Evolutionary conservation across 30 jellyfish, hydroid and myxozoan genomes (phyloP).

Genomic region (Aurelia sp.): DNA sequence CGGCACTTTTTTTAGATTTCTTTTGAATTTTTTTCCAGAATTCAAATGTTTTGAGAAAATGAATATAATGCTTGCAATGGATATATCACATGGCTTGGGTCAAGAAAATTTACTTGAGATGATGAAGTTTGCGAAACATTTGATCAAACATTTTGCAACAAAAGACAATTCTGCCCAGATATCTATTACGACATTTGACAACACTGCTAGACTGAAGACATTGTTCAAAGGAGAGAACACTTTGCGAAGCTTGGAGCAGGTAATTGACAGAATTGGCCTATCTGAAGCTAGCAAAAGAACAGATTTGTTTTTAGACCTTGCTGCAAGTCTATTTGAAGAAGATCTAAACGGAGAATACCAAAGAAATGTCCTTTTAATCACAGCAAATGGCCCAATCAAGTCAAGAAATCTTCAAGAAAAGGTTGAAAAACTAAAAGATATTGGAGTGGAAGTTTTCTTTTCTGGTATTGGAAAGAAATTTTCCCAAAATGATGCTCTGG

Average conservation of each 20-base stretch:
- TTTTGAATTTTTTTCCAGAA: constrained; percentile 13
- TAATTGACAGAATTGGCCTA: neutral
- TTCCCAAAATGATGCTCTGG: constrained; percentile 13
- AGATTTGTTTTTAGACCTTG: constrained; percentile 51
- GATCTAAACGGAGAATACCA: neutral
- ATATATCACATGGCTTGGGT: constrained; percentile 25
- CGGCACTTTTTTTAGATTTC: neutral
- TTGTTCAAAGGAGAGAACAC: constrained; percentile 13
- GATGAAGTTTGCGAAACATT: constrained; percentile 17
- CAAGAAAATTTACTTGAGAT: neutral
- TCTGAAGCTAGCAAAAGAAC: constrained; percentile 25
- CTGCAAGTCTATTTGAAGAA: constrained; percentile 19
- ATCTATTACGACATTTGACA: constrained; percentile 40
- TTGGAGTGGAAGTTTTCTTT: constrained; percentile 51
- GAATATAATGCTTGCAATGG: constrained; percentile 61
- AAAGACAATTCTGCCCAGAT: constrained; percentile 1
- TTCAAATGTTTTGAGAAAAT: constrained; percentile 56
- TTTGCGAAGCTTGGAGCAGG: neutral
- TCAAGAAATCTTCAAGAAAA: neutral
- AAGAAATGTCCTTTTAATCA: constrained; percentile 27
- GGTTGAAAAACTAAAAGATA: constrained; percentile 10
- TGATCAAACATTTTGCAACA: constrained; percentile 15
- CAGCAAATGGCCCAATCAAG: constrained; percentile 30
- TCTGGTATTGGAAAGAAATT: neutral
- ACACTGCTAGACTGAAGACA: constrained; percentile 13